Percentiles rank a stretch among this genome's conserved stretches.
Evolutionary conservation across 2,113 vertebrate species (phyloP).

Genomic region (Mustela lutreola): DNA sequence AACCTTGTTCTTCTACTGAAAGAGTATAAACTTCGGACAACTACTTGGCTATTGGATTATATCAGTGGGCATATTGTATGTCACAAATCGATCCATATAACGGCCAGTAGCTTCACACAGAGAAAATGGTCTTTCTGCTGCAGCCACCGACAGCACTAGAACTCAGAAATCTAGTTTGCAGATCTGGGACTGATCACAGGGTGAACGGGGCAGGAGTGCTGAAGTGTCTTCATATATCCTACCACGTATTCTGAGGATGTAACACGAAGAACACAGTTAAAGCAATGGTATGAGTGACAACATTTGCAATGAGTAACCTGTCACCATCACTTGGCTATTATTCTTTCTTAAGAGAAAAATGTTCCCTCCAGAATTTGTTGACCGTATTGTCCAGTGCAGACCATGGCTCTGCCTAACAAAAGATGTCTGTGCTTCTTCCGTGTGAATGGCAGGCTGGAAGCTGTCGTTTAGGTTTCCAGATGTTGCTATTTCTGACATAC

Average conservation of each 20-base stretch:
- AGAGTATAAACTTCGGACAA: background rate
- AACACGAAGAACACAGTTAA: background rate
- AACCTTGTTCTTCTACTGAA: background rate
- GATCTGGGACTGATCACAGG: background rate
- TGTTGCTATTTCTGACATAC: background rate
- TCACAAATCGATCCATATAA: background rate
- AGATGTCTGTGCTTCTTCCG: background rate
- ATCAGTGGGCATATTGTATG: background rate
- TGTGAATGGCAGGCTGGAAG: background rate
- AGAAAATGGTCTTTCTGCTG: background rate
- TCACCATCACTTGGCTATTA: background rate
- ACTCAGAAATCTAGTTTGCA: background rate
- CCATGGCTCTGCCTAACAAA: background rate
- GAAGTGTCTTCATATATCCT: background rate
- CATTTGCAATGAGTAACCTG: background rate
- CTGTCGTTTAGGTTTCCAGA: background rate
- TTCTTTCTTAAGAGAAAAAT: constrained; percentile 34
- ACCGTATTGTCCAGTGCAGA: background rate
- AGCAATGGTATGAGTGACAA: background rate
- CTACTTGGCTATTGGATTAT: background rate
- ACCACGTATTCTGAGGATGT: background rate
- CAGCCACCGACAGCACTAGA: background rate
- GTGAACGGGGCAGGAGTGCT: background rate
- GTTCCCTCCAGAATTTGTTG: background rate
- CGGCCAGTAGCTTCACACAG: background rate